Conservation (phyloP, 2,797 vertebrate species). For the Hydrocynus forskahlii region DNA sequence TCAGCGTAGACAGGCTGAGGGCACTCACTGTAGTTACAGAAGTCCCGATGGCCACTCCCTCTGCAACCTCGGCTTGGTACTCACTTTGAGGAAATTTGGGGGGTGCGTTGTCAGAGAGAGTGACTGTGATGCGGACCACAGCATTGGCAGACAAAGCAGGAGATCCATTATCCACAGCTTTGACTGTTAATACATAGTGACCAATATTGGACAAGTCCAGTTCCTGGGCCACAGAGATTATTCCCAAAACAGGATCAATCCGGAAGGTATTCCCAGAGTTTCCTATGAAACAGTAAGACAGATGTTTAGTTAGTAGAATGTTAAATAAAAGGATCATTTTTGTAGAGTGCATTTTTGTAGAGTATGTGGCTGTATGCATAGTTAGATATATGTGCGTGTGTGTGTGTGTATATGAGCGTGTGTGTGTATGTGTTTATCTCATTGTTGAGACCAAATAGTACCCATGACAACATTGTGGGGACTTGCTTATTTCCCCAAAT, state of each 20-base stretch:
- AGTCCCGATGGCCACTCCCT: conserved; percentile 87
- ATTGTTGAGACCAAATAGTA: too few species aligned
- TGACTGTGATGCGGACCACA: conserved; percentile 89
- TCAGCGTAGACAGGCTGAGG: conserved; percentile 90
- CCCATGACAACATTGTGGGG: too few species aligned
- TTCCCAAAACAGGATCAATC: conserved; percentile 93
- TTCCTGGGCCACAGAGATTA: conserved; percentile 88
- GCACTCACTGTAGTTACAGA: conserved; percentile 88
- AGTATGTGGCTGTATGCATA: too few species aligned
- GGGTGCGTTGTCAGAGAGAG: conserved; percentile 91
- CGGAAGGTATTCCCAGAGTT: conserved; percentile 91
- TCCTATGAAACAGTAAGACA: conserved; percentile 77
- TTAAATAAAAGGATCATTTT: too few species aligned
- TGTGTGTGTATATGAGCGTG: neutral
- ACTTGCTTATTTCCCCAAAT: too few species aligned
- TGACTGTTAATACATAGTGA: conserved; percentile 92
- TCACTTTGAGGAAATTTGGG: conserved; percentile 92
- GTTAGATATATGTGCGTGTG: neutral
- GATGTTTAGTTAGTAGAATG: neutral
- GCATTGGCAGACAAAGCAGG: conserved; percentile 89
- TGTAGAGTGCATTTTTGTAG: too few species aligned
- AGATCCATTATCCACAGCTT: conserved; percentile 88
- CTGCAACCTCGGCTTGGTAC: conserved; percentile 91
- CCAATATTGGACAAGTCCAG: conserved; percentile 88
- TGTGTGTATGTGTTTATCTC: too few species aligned